phyloP scores from a whole-genome alignment of 2,113 vertebrate species.

The Dasypus novemcinctus region DNA sequence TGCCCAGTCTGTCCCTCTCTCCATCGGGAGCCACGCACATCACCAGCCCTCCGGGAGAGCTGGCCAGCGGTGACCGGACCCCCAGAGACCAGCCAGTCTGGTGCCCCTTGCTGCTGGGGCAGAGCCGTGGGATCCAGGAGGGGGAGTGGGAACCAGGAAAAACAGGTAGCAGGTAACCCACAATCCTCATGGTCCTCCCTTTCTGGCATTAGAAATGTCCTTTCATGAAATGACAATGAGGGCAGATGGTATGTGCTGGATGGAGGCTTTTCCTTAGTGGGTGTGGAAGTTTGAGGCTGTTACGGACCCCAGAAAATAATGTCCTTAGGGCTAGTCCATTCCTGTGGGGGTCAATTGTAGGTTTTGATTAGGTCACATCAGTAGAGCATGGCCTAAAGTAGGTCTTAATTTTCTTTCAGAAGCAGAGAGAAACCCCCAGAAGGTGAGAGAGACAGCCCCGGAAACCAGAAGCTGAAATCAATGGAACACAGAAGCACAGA shows the following conservation, averaged over 20 bases:
- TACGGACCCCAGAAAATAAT: too few relatives aligned
- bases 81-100: neutral
- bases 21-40: neutral
- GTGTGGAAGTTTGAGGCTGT: too few relatives aligned
- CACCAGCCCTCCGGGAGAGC: too few relatives aligned
- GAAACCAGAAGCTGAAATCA: too few relatives aligned
- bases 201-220: neutral
- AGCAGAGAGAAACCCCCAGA: too few relatives aligned
- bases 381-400: too few relatives aligned
- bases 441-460: too few relatives aligned
- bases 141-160: neutral
- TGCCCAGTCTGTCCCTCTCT: neutral
- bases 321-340: too few relatives aligned
- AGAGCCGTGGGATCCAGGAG: neutral
- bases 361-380: too few relatives aligned
- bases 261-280: neutral
- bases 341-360: too few relatives aligned
- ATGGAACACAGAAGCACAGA: too few relatives aligned
- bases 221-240: neutral
- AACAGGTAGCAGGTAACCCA: neutral
- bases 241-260: neutral
- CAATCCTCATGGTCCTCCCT: neutral
- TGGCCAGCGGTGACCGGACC: neutral
- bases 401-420: too few relatives aligned
- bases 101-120: neutral